Evolutionary conservation across 2,888 invertebrate genomes (phyloP), one percentile per base, ranked within the genome.

Genomic region (Synergus japonicus): DNA sequence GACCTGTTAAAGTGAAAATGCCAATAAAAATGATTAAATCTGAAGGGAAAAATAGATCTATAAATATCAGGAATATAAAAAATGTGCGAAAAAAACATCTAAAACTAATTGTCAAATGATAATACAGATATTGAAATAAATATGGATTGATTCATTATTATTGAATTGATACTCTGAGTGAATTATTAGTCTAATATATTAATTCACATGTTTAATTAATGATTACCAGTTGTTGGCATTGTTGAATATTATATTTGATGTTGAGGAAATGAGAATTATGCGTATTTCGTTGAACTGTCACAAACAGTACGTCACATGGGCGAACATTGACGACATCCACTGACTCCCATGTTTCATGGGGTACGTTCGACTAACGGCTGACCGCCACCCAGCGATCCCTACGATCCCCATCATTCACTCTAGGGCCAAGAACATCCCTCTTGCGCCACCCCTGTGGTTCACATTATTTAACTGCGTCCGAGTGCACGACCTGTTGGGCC

Each of bases 231-330:
- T 73, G 37, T 54, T 37, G 41, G n/a, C 54, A n/a, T 73, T 37
- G 73, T 58, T 73, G 54, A 73, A 54, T 58, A 41, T 44, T 58
- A 41, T 44, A 44, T 73, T 41, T 73, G 54, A 73, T 73, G 41
- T 49, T 54, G 73, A 18, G 13, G 41, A 54, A 73, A 73, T 73
- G 73, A 73, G 54, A 73, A 73, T 54, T 73, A 73, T 58, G 54
- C 73, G 73, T n/a, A 73, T 73, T 73, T 73, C 73, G 73, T n/a
- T 73, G 4, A 37, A 73, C 73, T 73, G 54, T 73, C 73, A 41
- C 37, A 37, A 10, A 73, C 73, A 58, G 73, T 54, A 73, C 54
- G 73, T 73, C 73, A 73, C 54, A 58, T 73, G n/a, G 37, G 18
- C 73, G 73, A 73, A 73, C 9, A 73, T 41, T 54, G 54, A 73